phyloP scores from a whole-genome alignment of 2,113 vertebrate species.

The Sciurus niger region DNA sequence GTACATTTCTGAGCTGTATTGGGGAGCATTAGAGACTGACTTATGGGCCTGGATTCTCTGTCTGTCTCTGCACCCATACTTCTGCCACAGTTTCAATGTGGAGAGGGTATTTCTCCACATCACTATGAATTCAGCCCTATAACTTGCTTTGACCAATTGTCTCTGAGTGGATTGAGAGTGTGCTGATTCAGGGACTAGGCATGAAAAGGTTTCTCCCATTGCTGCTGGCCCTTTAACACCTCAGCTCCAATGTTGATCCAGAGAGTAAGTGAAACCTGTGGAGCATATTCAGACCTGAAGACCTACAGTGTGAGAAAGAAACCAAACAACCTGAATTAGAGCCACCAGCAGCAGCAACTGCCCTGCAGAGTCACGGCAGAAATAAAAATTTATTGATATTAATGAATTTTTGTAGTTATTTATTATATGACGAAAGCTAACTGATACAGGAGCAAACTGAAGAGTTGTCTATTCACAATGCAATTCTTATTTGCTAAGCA shows the following conservation, averaged over 20 bases:
- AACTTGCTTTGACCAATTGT: not conserved
- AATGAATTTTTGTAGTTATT: not conserved
- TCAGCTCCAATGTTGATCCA: not conserved
- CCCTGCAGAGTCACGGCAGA: not conserved
- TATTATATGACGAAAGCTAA: constrained; percentile 40
- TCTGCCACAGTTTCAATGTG: not conserved
- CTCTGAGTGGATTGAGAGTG: not conserved
- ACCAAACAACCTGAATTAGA: not conserved
- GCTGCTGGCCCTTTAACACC: not conserved
- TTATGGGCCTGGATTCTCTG: not conserved
- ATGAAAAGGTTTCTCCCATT: not conserved
- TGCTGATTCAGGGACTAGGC: not conserved
- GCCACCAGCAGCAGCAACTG: not conserved
- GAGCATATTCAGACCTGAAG: not conserved
- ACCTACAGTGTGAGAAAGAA: not conserved
- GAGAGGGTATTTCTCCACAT: not conserved
- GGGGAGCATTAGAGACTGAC: not conserved
- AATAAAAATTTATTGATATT: not conserved
- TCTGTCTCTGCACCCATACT: not conserved
- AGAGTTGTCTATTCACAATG: not conserved
- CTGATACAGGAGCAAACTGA: not conserved
- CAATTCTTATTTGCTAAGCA: not conserved
- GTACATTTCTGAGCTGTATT: not conserved
- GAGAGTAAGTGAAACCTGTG: too few relatives aligned
- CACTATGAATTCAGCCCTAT: not conserved